These are phyloP conservation scores for Drosophila nigromelanica DNA, from an alignment of 1,140 invertebrate species.

Conservation along the genomic window DNA sequence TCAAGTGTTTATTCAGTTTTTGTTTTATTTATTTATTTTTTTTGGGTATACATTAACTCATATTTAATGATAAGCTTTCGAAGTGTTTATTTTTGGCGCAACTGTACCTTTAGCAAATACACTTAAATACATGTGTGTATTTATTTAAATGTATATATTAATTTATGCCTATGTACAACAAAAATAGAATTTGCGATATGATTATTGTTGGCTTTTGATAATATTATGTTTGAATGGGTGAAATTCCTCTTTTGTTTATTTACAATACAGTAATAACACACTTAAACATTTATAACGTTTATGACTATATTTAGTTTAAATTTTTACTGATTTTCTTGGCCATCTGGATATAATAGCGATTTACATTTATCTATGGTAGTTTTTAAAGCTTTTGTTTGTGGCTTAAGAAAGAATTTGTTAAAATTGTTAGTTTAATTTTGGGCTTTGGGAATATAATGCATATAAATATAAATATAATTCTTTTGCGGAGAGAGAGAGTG, in stretches of 20 bases:
- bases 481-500: too few relatives aligned
- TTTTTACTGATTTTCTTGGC: constrained; percentile 1
- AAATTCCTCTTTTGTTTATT: constrained; percentile 22
- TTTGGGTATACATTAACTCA: constrained; percentile 69
- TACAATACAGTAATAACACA: constrained; percentile 26
- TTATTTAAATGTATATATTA: constrained; percentile 23
- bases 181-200: constrained; percentile 56
- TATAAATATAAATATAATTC: too few relatives aligned
- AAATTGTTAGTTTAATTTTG: neutral
- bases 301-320: neutral
- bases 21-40: neutral
- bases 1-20: constrained; percentile 66
- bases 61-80: constrained; percentile 63
- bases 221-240: constrained; percentile 15
- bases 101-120: constrained; percentile 53
- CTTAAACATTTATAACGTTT: neutral
- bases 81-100: constrained; percentile 53
- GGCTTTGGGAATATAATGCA: neutral
- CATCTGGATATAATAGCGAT: neutral
- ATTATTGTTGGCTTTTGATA: constrained; percentile 40
- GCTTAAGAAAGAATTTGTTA: neutral
- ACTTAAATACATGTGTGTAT: constrained; percentile 30
- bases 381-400: constrained; percentile 31
- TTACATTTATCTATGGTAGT: neutral
- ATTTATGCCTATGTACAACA: constrained; percentile 49